Percentiles rank a stretch among this genome's conserved stretches.
These are phyloP conservation scores for Dysdera silvatica DNA, from an alignment of 1,140 invertebrate genomes.

Conservation along the genomic window DNA sequence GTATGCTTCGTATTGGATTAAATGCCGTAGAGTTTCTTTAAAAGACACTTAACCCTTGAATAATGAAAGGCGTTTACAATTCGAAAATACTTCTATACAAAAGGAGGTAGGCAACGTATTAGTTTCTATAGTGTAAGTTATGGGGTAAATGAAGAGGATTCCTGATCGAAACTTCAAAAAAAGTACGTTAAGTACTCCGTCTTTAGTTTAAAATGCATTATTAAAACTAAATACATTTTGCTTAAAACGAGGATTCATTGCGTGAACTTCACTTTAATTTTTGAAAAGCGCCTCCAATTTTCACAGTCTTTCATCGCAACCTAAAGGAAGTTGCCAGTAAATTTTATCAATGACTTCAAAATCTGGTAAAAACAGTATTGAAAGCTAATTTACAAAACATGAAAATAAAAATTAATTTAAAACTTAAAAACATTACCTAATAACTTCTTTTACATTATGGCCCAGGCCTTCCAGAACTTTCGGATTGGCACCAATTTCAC, in stretches of 20 bases:
- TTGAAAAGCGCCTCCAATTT: background rate
- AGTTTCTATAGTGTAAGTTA: too few species aligned
- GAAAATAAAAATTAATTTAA: background rate
- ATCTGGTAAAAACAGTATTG: background rate
- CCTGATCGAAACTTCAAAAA: too few species aligned
- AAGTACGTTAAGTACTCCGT: too few species aligned
- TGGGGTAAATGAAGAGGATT: too few species aligned
- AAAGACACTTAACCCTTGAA: too few species aligned
- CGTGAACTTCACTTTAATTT: background rate
- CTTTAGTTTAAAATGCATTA: too few species aligned
- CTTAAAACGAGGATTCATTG: background rate
- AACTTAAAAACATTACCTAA: background rate
- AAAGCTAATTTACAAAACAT: background rate
- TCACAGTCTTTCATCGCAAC: background rate
- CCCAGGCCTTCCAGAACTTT: slow-evolving; percentile 13
- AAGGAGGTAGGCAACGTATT: too few species aligned
- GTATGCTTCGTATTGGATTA: too few species aligned
- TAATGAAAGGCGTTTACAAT: too few species aligned
- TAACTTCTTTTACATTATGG: slow-evolving; percentile 18
- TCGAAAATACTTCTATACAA: too few species aligned
- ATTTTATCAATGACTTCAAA: background rate
- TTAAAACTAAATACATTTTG: too few species aligned
- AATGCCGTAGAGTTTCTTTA: too few species aligned
- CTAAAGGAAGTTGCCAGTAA: background rate
- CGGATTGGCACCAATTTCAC: slow-evolving; percentile 19